Percentiles rank a stretch among this genome's conserved stretches.
phyloP scores from a whole-genome alignment of 2,797 vertebrate species.

The Acanthurus leucopareius region DNA sequence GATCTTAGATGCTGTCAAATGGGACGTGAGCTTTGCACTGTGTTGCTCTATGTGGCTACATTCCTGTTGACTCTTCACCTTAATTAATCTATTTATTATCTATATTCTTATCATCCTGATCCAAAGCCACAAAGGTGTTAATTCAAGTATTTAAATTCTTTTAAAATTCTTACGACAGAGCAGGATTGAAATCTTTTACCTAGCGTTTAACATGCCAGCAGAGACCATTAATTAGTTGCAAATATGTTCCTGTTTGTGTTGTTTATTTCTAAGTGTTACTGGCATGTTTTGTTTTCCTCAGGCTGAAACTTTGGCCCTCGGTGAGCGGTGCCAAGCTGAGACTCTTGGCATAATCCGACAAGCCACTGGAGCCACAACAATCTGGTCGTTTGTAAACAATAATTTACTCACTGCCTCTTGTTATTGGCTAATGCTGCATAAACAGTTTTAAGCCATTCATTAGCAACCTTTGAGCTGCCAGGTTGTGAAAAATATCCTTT shows the following conservation, averaged over 20 bases:
- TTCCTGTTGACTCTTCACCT: background rate
- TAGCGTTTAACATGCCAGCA: conserved; percentile 5
- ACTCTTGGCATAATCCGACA: conserved; percentile 46
- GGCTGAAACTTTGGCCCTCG: conserved; percentile 1
- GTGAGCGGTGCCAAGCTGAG: conserved; percentile 18
- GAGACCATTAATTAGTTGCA: conserved; percentile 22
- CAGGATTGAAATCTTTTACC: conserved; percentile 22
- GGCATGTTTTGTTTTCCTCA: conserved; percentile 32
- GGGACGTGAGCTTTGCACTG: background rate
- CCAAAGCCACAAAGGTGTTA: background rate
- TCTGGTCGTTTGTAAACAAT: conserved; percentile 61
- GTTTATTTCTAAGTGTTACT: conserved; percentile 24
- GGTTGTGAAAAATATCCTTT: background rate
- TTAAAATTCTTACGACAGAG: conserved; percentile 3
- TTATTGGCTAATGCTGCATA: background rate
- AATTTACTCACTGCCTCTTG: conserved; percentile 6
- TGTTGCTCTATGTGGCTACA: background rate
- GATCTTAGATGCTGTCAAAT: conserved; percentile 7
- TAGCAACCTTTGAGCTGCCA: background rate
- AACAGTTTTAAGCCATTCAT: background rate
- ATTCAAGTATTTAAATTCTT: conserved; percentile 11
- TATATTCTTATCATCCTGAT: background rate
- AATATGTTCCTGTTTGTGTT: background rate
- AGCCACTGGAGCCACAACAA: conserved; percentile 32
- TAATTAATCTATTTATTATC: conserved; percentile 11